These are phyloP conservation scores for Venusia cambrica DNA, from an alignment of 2,888 invertebrate species.

Conservation along the genomic window DNA sequence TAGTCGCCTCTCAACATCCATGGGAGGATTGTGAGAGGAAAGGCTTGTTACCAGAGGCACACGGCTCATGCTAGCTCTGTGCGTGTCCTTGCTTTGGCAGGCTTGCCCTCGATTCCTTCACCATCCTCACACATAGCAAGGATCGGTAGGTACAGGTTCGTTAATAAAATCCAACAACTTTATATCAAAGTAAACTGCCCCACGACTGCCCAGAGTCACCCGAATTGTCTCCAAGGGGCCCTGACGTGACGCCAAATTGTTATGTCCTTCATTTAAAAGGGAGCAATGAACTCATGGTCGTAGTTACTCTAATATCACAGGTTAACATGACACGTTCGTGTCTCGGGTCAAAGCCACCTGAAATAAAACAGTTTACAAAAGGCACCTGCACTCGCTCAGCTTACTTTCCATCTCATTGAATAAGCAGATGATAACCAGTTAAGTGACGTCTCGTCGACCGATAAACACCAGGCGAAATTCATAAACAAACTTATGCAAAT, in stretches of 20 bases:
- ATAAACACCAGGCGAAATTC: conserved; percentile 40
- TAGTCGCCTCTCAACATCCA: too few relatives aligned
- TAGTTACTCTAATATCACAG: conserved; percentile 7
- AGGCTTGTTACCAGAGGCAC: too few relatives aligned
- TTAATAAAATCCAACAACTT: conserved; percentile 25
- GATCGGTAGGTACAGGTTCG: conserved; percentile 15
- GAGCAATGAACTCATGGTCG: conserved; percentile 15
- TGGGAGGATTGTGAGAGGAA: too few relatives aligned
- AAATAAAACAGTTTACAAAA: conserved; percentile 19
- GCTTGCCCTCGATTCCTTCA: conserved; percentile 7
- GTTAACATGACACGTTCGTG: conserved; percentile 12
- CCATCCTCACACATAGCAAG: conserved; percentile 11
- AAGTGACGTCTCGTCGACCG: conserved; percentile 39
- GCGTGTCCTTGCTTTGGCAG: too few relatives aligned
- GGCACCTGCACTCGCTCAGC: conserved; percentile 37
- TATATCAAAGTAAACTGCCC: conserved; percentile 22
- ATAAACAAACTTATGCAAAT: conserved; percentile 54
- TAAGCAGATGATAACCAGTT: conserved; percentile 44
- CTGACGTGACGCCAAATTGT: conserved; percentile 26
- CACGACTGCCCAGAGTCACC: conserved; percentile 13
- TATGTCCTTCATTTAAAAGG: conserved; percentile 27
- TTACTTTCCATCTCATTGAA: conserved; percentile 41
- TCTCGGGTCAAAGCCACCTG: conserved; percentile 8
- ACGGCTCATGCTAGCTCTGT: too few relatives aligned
- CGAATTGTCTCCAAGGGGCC: conserved; percentile 21